phyloP scores from a whole-genome alignment of 2,888 invertebrate species.

The Cantharis rustica region DNA sequence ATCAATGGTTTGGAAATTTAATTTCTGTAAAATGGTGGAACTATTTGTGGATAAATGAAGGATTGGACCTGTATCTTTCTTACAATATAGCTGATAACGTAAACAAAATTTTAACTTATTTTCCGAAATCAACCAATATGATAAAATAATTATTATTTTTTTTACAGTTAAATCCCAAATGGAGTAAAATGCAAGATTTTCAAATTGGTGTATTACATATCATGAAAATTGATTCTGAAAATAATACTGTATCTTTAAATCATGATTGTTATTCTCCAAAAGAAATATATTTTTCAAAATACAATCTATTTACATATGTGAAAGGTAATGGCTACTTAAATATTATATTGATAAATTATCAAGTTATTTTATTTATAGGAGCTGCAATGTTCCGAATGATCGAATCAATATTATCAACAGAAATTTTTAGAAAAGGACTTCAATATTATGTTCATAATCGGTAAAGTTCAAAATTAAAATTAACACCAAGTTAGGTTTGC shows the following conservation, averaged over 20 bases:
- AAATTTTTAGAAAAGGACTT: background rate
- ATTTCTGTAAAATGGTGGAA: conserved; percentile 54
- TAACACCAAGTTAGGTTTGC: no score
- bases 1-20: conserved; percentile 60
- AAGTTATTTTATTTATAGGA: background rate
- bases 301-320: fast-evolving
- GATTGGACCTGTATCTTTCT: conserved; percentile 62
- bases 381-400: background rate
- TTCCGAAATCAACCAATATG: background rate
- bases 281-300: fast-evolving
- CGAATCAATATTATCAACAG: background rate
- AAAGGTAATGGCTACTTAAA: background rate
- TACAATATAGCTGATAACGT: conserved; percentile 52
- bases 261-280: fast-evolving
- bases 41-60: conserved; percentile 56
- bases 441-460: background rate
- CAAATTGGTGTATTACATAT: background rate
- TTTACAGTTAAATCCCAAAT: background rate
- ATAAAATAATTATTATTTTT: background rate
- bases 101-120: background rate
- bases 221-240: background rate
- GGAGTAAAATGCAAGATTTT: background rate
- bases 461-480: no score
- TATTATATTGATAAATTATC: background rate
- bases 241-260: background rate